Evolutionary conservation across 2,113 vertebrate genomes (phyloP), one percentile per base, ranked within the genome.

Genomic region (Bothrops jararaca): DNA sequence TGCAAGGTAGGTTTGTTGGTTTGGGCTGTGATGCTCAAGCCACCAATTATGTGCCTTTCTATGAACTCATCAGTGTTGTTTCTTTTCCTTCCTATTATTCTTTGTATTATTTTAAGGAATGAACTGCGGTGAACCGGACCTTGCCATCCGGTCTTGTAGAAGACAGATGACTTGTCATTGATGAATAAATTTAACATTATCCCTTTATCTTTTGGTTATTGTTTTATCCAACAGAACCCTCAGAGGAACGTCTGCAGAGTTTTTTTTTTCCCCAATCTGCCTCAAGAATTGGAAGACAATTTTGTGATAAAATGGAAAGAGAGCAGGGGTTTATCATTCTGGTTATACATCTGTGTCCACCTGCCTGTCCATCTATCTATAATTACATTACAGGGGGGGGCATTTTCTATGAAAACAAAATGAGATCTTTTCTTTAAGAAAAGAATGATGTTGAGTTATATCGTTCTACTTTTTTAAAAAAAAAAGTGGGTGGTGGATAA

Each of bases 1-100:
- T 1, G 7, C 29, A 90, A 86, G 89, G 64, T 80, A 94, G 89
- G 80, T 87, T 26, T 0, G 2, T 24, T 0, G 0, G 60, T 56
- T 6, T 92, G 45, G 89, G 69, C 50, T 85, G 80, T 5, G 24
- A 24, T 12, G 54, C 2, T 42, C 0, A 2, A 80, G 1, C 20
- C 6, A 2, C 90, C 9, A 85, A 8, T 22, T 48, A 90, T 56
- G 7, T 45, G 54, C 15, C 50, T n/a, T 48, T 60, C 52, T 39
- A 1, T 29, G 34, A 48, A 93, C 22, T 15, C 0, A 0, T 45
- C 34, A 7, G 0, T 86, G 42, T 24, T 23, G 24, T 3, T n/a
- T 60, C 80, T 3, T 0, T 52, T 85, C 89, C 4, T 80, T 39
- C 39, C 0, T 89, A 18, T 24, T 42, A 74, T 26, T 22, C n/a